Evolutionary conservation across 1,140 invertebrate genomes (phyloP), one percentile per base, ranked within the genome.

Genomic region (Pachypeltis micranthus): DNA sequence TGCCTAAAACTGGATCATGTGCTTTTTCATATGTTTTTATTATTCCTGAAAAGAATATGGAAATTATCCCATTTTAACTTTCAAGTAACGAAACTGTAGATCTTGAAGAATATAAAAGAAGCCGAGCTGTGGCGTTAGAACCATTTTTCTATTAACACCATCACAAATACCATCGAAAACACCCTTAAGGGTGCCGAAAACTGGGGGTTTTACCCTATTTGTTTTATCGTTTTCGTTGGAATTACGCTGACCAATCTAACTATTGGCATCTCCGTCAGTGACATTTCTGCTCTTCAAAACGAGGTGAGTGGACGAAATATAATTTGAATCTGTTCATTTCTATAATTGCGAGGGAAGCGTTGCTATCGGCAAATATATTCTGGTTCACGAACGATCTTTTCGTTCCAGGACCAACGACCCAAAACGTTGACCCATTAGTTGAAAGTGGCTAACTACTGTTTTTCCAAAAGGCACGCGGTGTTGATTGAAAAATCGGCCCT

Each of bases 1-100:
- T 54, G 47, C 47, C 47, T 23, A 54, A 54, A 54, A 23, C 47
- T 54, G 47, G 47, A 54, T 54, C 21, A 54, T 54, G 47, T 21
- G 7, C 7, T 54, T 54, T 54, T 54, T 54, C 23, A 23, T 23
- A n/a, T 23, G 12, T 54, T 54, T n/a, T 54, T 54, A n/a, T n/a
- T 12, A 54, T 12, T 10, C 21, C 7, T 10, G 7, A 54, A 12
- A 54, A 12, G 7, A 54, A 54, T 23, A 54, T n/a, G 23, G 47
- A 23, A 54, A 23, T n/a, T n/a, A 54, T 39, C 34, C n/a, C 34
- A n/a, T 39, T 39, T 54, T 54, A 23, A 54, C 47, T 54, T 10
- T 54, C 47, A 12, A 12, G 21, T 23, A 21, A 54, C 12, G 12
- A n/a, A 54, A 54, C 7, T n/a, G 10, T 12, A 7, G 21, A 7